Base-by-base conservation (phyloP, 2,888 invertebrate genomes). In the Automeris io region DNA sequence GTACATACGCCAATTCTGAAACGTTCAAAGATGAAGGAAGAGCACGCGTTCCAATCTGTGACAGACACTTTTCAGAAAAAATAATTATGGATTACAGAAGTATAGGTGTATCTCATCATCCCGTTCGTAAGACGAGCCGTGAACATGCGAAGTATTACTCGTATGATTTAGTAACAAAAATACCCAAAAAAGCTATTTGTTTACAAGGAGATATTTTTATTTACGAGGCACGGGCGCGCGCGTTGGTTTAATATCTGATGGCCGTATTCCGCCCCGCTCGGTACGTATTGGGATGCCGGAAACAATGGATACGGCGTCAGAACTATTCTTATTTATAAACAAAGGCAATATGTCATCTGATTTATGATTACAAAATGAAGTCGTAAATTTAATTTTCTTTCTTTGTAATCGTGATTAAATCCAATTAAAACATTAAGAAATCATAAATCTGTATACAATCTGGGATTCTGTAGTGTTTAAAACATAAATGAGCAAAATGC, bases 161-260 rank as follows among this genome's bases (percentile, higher is more conserved):
- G 23, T 37, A 18, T 32, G 8, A 11, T 26, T 25, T 18, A 21
- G 31, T 16, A 23, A 37, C 22, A 21, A 8, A 22, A 22, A n/a
- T 29, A 19, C 5, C 13, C 13, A 52, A 61, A 52, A 52, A 52
- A 51, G 51, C 55, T 59, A 59, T 62, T 61, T 64, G 58, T 61
- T 63, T 62, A 64, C 54, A 55, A 49, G 48, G 53, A 49, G 47
- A 54, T 60, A 60, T 61, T 57, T 58, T 63, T 61, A 62, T 62
- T 47, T 62, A 57, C 47, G 34, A 37, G 35, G 45, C 22, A 47
- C 46, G 40, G 49, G 44, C 44, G 43, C 46, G 45, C 47, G 46
- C 43, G 49, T 54, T 55, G 47, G 49, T 61, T 57, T 56, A 61
- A 57, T 57, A 56, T 58, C 50, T 45, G 57, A 48, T 57, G 47